Evolutionary conservation across 2,888 invertebrate species (phyloP).

Genomic region (Halictus ligatus): DNA sequence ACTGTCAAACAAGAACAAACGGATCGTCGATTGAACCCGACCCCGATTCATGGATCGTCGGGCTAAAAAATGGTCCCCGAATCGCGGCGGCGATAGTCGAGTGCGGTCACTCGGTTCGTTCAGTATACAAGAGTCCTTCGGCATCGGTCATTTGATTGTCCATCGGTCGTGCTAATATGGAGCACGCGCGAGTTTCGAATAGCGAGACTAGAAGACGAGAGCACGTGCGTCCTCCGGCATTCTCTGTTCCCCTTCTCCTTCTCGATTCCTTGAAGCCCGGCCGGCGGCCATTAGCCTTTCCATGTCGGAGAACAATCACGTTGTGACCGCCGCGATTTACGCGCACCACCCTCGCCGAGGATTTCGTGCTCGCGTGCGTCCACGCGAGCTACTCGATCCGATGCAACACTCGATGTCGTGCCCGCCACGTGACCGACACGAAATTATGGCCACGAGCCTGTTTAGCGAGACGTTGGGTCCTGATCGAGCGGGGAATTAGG

Average conservation of each 20-base stretch:
- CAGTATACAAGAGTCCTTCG: conserved; percentile 54
- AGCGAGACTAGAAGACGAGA: conserved; percentile 59
- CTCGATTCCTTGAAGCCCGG: conserved; percentile 47
- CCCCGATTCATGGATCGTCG: background rate
- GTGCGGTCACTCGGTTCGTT: conserved; percentile 78
- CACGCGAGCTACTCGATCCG: background rate
- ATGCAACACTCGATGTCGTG: conserved; percentile 8
- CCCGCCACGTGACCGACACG: background rate
- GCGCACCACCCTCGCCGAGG: conserved; percentile 33
- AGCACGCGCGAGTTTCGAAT: conserved; percentile 76
- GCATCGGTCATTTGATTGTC: conserved; percentile 70
- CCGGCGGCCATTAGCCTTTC: conserved; percentile 64
- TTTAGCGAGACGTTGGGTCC: conserved; percentile 3
- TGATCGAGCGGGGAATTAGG: background rate
- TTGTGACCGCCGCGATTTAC: conserved; percentile 68
- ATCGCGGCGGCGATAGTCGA: conserved; percentile 73
- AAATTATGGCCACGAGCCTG: background rate
- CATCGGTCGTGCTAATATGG: conserved; percentile 76
- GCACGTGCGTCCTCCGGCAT: conserved; percentile 72
- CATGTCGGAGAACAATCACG: conserved; percentile 73
- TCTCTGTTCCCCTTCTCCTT: conserved; percentile 29
- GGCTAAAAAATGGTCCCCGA: conserved; percentile 65
- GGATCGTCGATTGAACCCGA: background rate
- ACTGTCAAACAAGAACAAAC: background rate
- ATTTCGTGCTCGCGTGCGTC: conserved; percentile 39